phyloP scores from a whole-genome alignment of 2,113 vertebrate species.

The Erythrolamprus reginae region DNA sequence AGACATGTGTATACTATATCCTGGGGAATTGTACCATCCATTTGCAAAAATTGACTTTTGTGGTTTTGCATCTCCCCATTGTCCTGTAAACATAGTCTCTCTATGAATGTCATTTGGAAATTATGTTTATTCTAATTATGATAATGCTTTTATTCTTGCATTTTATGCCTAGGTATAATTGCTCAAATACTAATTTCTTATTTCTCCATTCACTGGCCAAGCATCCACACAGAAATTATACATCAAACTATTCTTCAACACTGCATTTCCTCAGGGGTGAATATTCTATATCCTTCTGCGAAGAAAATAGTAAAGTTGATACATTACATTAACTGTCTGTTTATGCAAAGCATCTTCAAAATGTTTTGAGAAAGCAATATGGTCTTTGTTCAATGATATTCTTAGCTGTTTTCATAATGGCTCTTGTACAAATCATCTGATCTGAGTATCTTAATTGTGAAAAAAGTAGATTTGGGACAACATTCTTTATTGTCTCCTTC shows the following conservation, averaged over 20 bases:
- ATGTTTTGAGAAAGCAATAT: conserved; percentile 29
- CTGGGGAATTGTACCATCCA: background rate
- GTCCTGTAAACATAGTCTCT: background rate
- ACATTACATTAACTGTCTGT: conserved; percentile 47
- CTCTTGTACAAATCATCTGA: background rate
- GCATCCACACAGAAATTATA: conserved; percentile 32
- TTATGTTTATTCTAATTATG: conserved; percentile 20
- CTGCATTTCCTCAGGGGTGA: conserved; percentile 33
- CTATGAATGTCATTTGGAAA: background rate
- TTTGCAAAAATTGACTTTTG: rapidly evolving
- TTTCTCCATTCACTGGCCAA: conserved; percentile 10
- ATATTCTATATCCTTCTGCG: conserved; percentile 26
- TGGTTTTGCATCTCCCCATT: background rate
- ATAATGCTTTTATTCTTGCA: conserved; percentile 7
- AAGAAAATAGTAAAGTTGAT: conserved; percentile 40
- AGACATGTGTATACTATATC: background rate
- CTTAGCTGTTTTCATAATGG: background rate
- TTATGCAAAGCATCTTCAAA: conserved; percentile 40
- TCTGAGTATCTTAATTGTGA: background rate
- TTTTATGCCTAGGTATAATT: conserved; percentile 21
- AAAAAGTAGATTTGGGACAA: background rate
- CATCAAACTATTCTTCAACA: conserved; percentile 31
- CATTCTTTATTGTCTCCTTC: background rate
- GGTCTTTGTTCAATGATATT: conserved; percentile 15
- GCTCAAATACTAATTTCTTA: conserved; percentile 40